Conservation (phyloP, 2,113 vertebrate species). For the Eublepharis macularius region DNA sequence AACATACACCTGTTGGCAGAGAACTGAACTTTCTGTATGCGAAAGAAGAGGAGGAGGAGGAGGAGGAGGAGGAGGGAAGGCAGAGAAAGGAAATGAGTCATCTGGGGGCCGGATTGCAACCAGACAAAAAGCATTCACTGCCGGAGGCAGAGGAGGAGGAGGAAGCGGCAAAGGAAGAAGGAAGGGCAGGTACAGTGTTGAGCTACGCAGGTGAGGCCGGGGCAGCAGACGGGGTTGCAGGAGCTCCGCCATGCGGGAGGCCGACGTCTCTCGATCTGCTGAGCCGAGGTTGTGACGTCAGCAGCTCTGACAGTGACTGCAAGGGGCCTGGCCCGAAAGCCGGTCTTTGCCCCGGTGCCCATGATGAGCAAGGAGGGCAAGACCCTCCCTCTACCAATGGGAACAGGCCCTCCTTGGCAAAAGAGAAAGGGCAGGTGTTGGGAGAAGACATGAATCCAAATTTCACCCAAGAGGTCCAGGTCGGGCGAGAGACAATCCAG, state of each 20-base stretch:
- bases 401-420: fast-evolving
- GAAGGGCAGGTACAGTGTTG: fast-evolving
- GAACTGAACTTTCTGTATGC: fast-evolving
- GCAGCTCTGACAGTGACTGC: fast-evolving
- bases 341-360: fast-evolving
- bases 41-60: background rate
- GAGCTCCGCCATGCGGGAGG: fast-evolving
- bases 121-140: fast-evolving
- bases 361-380: fast-evolving
- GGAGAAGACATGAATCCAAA: fast-evolving
- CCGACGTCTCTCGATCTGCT: background rate
- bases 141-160: background rate
- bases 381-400: fast-evolving
- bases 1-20: fast-evolving
- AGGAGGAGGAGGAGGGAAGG: background rate
- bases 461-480: constrained; percentile 24
- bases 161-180: background rate
- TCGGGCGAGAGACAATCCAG: constrained; percentile 30
- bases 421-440: fast-evolving
- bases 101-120: background rate
- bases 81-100: background rate
- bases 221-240: background rate
- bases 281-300: fast-evolving
- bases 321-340: background rate
- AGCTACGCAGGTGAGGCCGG: fast-evolving